phyloP scores from a whole-genome alignment of 30 jellyfish, hydroid and myxozoan genomes.

The Turritopsis dohrnii region DNA sequence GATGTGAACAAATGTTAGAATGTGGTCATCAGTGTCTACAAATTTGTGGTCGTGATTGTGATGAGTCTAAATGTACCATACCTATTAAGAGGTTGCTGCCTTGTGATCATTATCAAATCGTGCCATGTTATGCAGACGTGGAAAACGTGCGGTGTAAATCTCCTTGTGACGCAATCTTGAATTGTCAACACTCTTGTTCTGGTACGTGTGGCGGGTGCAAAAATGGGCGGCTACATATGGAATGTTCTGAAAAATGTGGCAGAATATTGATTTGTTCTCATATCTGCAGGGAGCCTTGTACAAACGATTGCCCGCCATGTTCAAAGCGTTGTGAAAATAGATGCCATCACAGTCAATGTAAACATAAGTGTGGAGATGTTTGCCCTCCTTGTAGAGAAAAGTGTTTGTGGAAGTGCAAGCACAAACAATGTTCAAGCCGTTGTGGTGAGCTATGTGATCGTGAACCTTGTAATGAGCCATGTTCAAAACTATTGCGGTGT shows the following conservation, averaged over 20 bases:
- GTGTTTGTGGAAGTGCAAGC: slow-evolving; percentile 22
- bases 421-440: slow-evolving; percentile 12
- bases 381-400: slow-evolving; percentile 56
- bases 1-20: neutral
- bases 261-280: no score
- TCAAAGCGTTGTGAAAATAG: no score
- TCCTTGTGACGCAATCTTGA: slow-evolving; percentile 35
- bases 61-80: no score
- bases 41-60: no score
- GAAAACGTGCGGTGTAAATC: slow-evolving; percentile 21
- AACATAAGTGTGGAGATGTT: slow-evolving; percentile 24
- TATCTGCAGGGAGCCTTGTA: no score
- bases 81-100: neutral
- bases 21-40: no score
- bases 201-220: no score
- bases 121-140: slow-evolving; percentile 20
- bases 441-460: slow-evolving; percentile 66
- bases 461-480: slow-evolving; percentile 54
- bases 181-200: slow-evolving; percentile 65
- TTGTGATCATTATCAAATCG: slow-evolving; percentile 36
- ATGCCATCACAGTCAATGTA: no score
- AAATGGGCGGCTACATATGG: no score
- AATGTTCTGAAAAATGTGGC: no score
- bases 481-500: slow-evolving; percentile 22
- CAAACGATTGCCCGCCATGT: no score